A percentile compares a stretch with the other conserved stretches of the same genome.
Evolutionary conservation across 2,113 vertebrate species (phyloP).

Genomic region (Mesocricetus auratus): DNA sequence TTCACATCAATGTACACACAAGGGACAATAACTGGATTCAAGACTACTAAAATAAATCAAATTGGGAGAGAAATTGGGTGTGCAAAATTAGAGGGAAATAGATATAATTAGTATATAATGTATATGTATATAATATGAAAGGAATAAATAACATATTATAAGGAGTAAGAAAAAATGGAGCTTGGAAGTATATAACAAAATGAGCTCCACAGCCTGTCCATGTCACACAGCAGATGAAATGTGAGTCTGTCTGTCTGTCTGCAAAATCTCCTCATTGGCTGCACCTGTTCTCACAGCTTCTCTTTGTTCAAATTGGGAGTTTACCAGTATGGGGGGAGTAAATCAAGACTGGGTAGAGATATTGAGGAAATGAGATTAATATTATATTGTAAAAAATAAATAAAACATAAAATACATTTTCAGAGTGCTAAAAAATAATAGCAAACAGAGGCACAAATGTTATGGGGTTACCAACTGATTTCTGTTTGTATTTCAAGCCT

Average conservation of each 20-base stretch:
- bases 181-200: background rate
- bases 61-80: background rate
- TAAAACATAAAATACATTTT: background rate
- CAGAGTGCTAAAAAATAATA: background rate
- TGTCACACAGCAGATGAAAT: background rate
- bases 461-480: background rate
- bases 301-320: background rate
- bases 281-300: background rate
- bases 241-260: background rate
- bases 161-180: background rate
- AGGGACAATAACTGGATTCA: background rate
- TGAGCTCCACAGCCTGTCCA: background rate
- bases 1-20: background rate
- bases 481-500: background rate
- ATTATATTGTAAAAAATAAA: background rate
- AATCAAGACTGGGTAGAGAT: background rate
- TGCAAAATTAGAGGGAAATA: background rate
- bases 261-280: background rate
- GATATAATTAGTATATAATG: background rate
- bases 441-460: background rate
- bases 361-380: background rate
- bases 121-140: background rate
- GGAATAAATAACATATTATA: background rate
- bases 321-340: background rate
- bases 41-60: background rate